Evolutionary conservation across 2,113 vertebrate species (phyloP), one percentile per base, ranked within the genome.

Genomic region (Herpailurus yagouaroundi): DNA sequence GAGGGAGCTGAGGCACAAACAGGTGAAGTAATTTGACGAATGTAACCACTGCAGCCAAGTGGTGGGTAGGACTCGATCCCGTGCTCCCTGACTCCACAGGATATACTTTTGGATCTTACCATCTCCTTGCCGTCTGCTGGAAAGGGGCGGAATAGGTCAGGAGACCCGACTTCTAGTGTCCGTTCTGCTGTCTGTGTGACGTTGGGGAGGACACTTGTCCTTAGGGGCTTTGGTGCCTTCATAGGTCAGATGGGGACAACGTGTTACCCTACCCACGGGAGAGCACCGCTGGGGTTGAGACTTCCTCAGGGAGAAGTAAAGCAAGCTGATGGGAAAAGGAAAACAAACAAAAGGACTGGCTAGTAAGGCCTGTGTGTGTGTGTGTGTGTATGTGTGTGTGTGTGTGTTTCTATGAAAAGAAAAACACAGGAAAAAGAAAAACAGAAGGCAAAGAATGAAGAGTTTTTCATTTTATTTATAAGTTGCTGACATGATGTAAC

Each of bases 191-290:
- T 31, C 63, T 41, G 38, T 31, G 21, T 76, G 73, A 80, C 9
- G 0, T 4, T 64, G 74, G 77, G 5, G 3, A 21, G 57, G 60
- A 79, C 31, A 45, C 27, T 45, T 7, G 29, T 25, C 27, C 9
- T 71, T 48, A 33, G 19, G 52, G 73, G 15, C 16, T 33, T 48
- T 1, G 5, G 27, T 69, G 50, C 27, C 38, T 76, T 77, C 8
- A 11, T 57, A 7, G 6, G 19, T 80, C 64, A 52, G 21, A 3
- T 7, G 45, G 31, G 48, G 57, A 55, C 10, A 64, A 0, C 5
- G 3, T 0, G 0, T 11, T 71, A 31, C 23, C n/a, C 25, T 21
- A 1, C 50, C 27, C 23, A 18, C n/a, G 15, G 52, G 27, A n/a
- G 14, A 16, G 31, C 21, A 73, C 55, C 29, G 0, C 11, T 13